phyloP scores from a whole-genome alignment of 2,797 vertebrate species.

The Channa striata region DNA sequence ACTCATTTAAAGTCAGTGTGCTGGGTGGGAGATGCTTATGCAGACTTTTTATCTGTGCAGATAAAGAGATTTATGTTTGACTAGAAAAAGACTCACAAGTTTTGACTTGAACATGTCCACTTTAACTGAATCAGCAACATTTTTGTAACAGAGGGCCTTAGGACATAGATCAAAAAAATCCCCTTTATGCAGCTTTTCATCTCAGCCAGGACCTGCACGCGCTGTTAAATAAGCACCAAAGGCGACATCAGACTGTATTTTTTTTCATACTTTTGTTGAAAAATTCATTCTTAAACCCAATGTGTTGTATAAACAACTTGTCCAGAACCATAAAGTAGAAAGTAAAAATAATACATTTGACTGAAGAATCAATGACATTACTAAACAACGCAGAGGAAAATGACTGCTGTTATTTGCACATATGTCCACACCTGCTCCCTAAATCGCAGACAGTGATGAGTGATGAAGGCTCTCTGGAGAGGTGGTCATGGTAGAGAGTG shows the following conservation, averaged over 20 bases:
- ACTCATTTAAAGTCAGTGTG: conserved; percentile 7
- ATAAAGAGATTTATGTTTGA: not conserved
- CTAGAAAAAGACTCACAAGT: not conserved
- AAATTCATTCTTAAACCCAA: too few relatives aligned
- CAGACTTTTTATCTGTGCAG: not conserved
- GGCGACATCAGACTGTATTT: too few relatives aligned
- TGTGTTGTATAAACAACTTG: too few relatives aligned
- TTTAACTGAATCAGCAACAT: not conserved
- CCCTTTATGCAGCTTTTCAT: too few relatives aligned
- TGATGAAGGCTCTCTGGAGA: conserved; percentile 20
- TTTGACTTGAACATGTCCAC: too few relatives aligned
- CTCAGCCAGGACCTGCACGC: too few relatives aligned
- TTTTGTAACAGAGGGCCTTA: not conserved
- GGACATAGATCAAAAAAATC: too few relatives aligned
- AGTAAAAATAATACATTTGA: too few relatives aligned
- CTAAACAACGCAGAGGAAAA: not conserved
- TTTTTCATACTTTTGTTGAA: too few relatives aligned
- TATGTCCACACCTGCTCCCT: conserved; percentile 24
- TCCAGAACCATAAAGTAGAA: too few relatives aligned
- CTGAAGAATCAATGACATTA: not conserved
- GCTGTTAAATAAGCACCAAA: too few relatives aligned
- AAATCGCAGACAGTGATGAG: conserved; percentile 11
- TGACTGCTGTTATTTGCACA: conserved; percentile 7
- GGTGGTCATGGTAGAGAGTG: conserved; percentile 25
- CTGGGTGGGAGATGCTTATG: not conserved